These are phyloP conservation scores for Mya arenaria DNA, from an alignment of 1,140 invertebrate species.

Conservation along the genomic window DNA sequence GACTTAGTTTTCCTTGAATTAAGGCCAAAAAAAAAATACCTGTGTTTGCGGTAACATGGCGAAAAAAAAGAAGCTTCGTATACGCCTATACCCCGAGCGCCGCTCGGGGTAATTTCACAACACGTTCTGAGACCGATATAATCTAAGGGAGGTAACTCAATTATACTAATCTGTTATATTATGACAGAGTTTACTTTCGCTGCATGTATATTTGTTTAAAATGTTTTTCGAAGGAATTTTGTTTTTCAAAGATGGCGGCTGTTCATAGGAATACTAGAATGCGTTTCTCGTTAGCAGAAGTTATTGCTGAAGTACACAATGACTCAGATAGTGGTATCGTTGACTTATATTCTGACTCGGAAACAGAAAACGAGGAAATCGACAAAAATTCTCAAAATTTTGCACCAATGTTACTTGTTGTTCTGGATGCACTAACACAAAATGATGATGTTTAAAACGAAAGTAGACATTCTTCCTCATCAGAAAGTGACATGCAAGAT, in stretches of 20 bases:
- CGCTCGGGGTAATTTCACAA: constrained; percentile 18
- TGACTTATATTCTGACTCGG: constrained; percentile 9
- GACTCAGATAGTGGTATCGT: background rate
- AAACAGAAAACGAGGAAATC: constrained; percentile 11
- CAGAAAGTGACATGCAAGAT: constrained; percentile 22
- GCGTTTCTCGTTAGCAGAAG: constrained; percentile 22
- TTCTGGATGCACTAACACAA: constrained; percentile 21
- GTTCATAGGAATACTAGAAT: constrained; percentile 1
- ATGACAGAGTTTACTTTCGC: constrained; percentile 15
- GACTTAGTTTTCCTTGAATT: no score
- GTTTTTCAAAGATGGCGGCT: constrained; percentile 16
- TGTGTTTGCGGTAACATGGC: no score
- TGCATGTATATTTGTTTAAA: background rate
- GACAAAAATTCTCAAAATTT: constrained; percentile 11
- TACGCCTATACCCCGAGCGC: background rate
- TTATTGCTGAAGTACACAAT: constrained; percentile 11
- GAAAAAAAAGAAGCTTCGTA: background rate
- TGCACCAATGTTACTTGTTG: background rate
- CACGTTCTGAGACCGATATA: constrained; percentile 13
- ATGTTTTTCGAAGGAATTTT: background rate
- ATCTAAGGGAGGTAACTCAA: constrained; percentile 13
- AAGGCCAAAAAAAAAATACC: no score
- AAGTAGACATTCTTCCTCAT: no score
- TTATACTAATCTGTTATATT: background rate
- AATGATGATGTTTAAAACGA: constrained; percentile 23